Conservation (phyloP, 2,797 vertebrate species). For the Tadarida brasiliensis region DNA sequence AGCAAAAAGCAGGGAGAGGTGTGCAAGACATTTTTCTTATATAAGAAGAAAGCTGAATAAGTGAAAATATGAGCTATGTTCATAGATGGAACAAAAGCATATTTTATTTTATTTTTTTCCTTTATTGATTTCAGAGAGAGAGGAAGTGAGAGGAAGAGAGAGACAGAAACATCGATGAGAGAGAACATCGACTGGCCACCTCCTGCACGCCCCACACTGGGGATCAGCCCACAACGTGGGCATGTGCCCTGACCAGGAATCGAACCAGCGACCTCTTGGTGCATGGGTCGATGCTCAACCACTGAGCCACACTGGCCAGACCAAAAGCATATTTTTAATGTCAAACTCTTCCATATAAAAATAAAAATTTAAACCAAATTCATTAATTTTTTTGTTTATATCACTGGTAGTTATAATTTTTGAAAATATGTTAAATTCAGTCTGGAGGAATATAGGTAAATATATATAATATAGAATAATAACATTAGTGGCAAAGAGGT, state of each 20-base stretch:
- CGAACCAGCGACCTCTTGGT: too few species aligned
- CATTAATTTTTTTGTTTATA: neutral
- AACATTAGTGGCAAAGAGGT: neutral
- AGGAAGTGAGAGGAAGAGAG: too few species aligned
- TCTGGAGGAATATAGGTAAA: neutral
- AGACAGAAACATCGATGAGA: too few species aligned
- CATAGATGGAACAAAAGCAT: neutral
- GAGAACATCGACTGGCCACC: too few species aligned
- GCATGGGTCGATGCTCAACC: too few species aligned
- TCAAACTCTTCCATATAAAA: neutral
- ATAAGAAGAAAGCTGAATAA: neutral
- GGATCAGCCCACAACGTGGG: too few species aligned
- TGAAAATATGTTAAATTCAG: neutral
- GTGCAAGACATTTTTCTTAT: neutral
- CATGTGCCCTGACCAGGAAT: too few species aligned
- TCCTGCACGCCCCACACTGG: too few species aligned
- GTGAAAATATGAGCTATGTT: neutral
- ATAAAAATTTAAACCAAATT: neutral
- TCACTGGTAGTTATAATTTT: neutral
- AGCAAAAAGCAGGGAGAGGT: neutral
- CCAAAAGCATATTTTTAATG: neutral
- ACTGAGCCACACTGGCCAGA: too few species aligned
- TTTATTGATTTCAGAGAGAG: too few species aligned
- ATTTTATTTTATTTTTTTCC: neutral
- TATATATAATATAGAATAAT: slow-evolving; percentile 7